Base-by-base conservation (phyloP, 2,888 invertebrate genomes). In the Biston stratarius region DNA sequence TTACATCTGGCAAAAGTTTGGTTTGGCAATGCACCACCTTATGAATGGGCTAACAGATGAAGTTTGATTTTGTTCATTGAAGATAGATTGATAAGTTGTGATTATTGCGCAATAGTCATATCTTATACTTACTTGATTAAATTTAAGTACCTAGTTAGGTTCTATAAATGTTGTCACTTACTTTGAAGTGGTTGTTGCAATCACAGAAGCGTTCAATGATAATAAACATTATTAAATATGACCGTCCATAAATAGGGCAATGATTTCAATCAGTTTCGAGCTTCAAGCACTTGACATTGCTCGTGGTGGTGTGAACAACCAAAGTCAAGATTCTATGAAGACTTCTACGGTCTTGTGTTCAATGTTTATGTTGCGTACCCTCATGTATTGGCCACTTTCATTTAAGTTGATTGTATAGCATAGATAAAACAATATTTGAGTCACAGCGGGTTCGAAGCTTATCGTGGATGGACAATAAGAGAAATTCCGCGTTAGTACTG, bases 261-360 rank as follows among this genome's bases (percentile, higher is more conserved):
- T 67, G 34, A 66, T 49, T 69, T 58, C 69, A 74, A 74, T 74
- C 66, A 71, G 65, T 69, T 24, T 24, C 38, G 7, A 69, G 56
- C 61, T 73, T 61, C 45, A 56, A 61, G 61, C 66, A 65, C 72
- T 75, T 75, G 73, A 70, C 75, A 75, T 71, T 75, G 72, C 52
- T 69, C 59, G 51, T 49, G 61, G 36, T 38, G 34, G 48, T 49
- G 62, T 56, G 62, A 56, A 56, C 40, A 49, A 53, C 24, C 49
- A 49, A n/a, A 10, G 15, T 36, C 36, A 45, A 57, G 44, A 33
- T 47, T 48, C 14, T 52, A 47, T 47, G 36, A 53, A 38, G 8
- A 15, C 40, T 58, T 49, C 42, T 14, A 63, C 49, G 33, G 51
- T 55, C 55, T 56, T n/a, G 14, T 38, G 15, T 15, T 52, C 34